These are phyloP conservation scores for Anas bernieri DNA, from an alignment of 2,797 vertebrate genomes.

Conservation along the genomic window DNA sequence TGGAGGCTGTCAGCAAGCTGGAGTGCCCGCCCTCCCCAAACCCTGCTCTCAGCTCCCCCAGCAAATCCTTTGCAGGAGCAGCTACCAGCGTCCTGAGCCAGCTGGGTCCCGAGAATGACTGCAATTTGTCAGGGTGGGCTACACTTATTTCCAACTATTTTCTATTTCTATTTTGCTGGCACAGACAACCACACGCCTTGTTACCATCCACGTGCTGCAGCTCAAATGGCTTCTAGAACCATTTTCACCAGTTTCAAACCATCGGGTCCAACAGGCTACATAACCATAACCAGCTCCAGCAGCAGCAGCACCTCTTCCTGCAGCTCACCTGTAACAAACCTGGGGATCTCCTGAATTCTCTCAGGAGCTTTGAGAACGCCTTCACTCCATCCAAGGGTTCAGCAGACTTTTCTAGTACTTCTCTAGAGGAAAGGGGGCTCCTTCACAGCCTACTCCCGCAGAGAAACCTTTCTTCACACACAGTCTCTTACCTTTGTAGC, in stretches of 20 bases:
- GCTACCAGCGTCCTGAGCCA: background rate
- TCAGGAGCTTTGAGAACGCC: background rate
- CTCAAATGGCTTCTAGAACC: background rate
- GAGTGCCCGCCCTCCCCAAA: accelerated
- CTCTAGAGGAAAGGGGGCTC: background rate
- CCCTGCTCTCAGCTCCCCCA: background rate
- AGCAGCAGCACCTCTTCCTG: background rate
- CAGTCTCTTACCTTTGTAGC: background rate
- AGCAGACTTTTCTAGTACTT: background rate
- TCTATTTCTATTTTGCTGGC: background rate
- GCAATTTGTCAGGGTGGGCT: background rate
- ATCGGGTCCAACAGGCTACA: background rate
- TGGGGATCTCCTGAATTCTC: background rate
- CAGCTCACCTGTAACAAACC: background rate
- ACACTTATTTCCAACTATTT: accelerated
- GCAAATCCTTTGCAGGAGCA: accelerated
- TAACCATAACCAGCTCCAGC: background rate
- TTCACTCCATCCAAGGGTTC: background rate
- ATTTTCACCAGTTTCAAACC: background rate
- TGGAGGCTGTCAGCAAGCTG: background rate
- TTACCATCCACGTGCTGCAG: background rate
- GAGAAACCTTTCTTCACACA: accelerated
- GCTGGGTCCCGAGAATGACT: background rate
- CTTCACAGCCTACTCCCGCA: accelerated
- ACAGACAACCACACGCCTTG: background rate